phyloP scores from a whole-genome alignment of 2,888 invertebrate species.

The Conops quadrifasciatus region DNA sequence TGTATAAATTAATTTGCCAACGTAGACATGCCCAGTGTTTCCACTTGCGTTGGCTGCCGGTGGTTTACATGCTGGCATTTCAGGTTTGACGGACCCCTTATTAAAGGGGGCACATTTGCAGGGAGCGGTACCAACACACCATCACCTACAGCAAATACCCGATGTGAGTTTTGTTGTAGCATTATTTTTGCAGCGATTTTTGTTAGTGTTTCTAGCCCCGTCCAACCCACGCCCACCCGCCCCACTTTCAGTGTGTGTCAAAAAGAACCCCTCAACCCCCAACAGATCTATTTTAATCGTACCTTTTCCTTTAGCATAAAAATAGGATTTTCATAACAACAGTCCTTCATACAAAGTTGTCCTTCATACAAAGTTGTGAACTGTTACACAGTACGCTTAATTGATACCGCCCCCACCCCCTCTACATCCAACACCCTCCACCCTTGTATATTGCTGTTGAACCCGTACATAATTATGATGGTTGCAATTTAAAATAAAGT shows the following conservation, averaged over 20 bases:
- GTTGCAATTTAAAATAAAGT: too few species aligned
- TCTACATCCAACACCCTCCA: neutral
- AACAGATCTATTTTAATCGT: conserved; percentile 3
- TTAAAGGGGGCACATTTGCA: conserved; percentile 66
- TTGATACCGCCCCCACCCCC: neutral
- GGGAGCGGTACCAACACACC: conserved; percentile 66
- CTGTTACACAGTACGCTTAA: neutral
- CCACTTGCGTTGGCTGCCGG: conserved; percentile 66
- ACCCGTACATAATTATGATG: neutral
- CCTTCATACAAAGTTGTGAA: neutral
- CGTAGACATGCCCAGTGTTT: conserved; percentile 66
- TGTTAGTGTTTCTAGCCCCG: conserved; percentile 15
- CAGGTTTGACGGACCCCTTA: conserved; percentile 66
- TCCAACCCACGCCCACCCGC: neutral
- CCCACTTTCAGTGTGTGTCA: neutral
- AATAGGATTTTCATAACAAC: conserved; percentile 5
- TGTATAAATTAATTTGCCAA: conserved; percentile 35
- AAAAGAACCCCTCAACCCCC: conserved; percentile 1
- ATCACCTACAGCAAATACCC: conserved; percentile 66
- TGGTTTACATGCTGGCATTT: conserved; percentile 66
- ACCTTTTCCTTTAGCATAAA: conserved; percentile 10
- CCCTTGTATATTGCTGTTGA: conserved; percentile 19
- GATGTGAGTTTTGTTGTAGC: conserved; percentile 65
- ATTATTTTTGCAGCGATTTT: conserved; percentile 29
- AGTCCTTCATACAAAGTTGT: neutral